phyloP scores from a whole-genome alignment of 2,888 invertebrate genomes.

The Ophion costatus region DNA sequence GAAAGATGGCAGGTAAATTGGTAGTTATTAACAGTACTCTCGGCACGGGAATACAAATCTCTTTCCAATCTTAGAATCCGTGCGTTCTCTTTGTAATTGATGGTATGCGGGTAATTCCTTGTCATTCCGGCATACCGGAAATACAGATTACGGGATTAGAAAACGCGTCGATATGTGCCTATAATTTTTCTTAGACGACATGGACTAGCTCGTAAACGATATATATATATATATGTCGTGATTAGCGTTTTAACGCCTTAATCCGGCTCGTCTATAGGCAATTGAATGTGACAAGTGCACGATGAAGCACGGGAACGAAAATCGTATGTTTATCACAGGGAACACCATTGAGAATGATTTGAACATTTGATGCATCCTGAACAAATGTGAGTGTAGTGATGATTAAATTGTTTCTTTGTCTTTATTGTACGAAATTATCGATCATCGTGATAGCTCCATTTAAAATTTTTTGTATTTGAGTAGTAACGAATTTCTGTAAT shows the following conservation, averaged over 20 bases:
- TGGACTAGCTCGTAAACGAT: neutral
- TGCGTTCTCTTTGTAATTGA: constrained; percentile 58
- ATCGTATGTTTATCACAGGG: too few species aligned
- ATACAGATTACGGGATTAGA: constrained; percentile 63
- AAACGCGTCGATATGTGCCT: constrained; percentile 57
- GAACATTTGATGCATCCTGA: too few species aligned
- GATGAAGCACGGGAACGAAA: neutral
- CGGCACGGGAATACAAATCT: constrained; percentile 61
- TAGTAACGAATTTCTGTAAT: too few species aligned
- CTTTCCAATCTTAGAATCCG: constrained; percentile 24
- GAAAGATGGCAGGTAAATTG: constrained; percentile 78
- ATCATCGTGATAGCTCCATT: too few species aligned
- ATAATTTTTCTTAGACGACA: constrained; percentile 42
- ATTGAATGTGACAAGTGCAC: constrained; percentile 22
- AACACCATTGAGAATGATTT: too few species aligned
- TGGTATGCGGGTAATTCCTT: constrained; percentile 52
- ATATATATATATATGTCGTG: constrained; percentile 1
- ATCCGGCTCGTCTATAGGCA: constrained; percentile 12
- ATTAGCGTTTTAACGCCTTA: constrained; percentile 13
- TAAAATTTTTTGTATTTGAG: too few species aligned
- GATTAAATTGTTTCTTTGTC: too few species aligned
- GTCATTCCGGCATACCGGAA: constrained; percentile 59
- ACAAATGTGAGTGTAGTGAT: too few species aligned
- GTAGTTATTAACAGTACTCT: constrained; percentile 77
- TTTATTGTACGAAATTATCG: too few species aligned